A percentile compares a stretch with the other conserved stretches of the same genome.
These are phyloP conservation scores for Cydia pomonella DNA, from an alignment of 1,140 invertebrate genomes.

Conservation along the genomic window DNA sequence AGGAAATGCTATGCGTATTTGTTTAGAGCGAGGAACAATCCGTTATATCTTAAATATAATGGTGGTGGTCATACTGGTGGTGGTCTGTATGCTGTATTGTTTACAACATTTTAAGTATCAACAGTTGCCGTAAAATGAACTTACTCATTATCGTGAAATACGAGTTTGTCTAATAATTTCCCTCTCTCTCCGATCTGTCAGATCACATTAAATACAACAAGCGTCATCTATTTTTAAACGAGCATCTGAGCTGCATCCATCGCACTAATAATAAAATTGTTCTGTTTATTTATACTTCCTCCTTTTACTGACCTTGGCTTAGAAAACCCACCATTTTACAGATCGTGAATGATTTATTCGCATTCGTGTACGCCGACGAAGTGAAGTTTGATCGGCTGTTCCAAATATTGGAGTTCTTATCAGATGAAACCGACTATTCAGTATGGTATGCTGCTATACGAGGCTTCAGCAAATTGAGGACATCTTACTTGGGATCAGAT, in stretches of 20 bases:
- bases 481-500: constrained; percentile 58
- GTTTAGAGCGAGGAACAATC: too few relatives aligned
- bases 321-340: constrained; percentile 44
- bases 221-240: constrained; percentile 73
- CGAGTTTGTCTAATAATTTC: too few relatives aligned
- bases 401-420: constrained; percentile 81
- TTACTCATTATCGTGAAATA: too few relatives aligned
- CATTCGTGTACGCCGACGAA: constrained; percentile 77
- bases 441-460: constrained; percentile 84
- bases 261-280: not conserved
- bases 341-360: constrained; percentile 90
- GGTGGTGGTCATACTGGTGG: too few relatives aligned
- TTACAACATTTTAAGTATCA: too few relatives aligned
- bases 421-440: constrained; percentile 82
- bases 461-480: constrained; percentile 77
- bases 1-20: too few relatives aligned
- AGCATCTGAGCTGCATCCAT: constrained; percentile 3
- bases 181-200: constrained; percentile 80
- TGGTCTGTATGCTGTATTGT: too few relatives aligned
- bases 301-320: constrained; percentile 11
- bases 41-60: too few relatives aligned
- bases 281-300: constrained; percentile 33
- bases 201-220: constrained; percentile 61
- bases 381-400: constrained; percentile 79
- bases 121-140: too few relatives aligned